Percentiles rank a stretch among this genome's conserved stretches.
Conservation (phyloP, 37 sponge, comb jelly and placozoan species). For the Tethya wilhelma region DNA sequence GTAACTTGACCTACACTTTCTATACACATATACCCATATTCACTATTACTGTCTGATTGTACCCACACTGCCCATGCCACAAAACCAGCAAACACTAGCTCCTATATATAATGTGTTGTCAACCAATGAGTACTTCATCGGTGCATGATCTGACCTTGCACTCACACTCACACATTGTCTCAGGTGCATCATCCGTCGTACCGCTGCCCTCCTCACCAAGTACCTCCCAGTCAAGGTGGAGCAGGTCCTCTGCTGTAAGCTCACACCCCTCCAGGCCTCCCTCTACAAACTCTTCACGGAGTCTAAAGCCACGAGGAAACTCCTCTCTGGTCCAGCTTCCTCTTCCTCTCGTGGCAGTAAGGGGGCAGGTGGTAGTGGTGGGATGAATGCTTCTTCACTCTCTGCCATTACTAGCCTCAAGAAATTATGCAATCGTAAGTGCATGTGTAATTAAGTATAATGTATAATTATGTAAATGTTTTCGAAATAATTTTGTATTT, state of each 20-base stretch:
- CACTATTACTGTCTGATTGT: no score
- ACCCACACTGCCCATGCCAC: no score
- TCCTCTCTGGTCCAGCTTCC: neutral
- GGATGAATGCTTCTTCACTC: constrained; percentile 71
- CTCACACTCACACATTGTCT: no score
- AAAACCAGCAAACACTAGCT: no score
- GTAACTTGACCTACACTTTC: no score
- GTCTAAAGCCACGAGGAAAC: constrained; percentile 43
- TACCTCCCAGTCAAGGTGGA: constrained; percentile 96
- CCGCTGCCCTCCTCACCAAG: constrained; percentile 89
- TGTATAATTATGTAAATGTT: neutral
- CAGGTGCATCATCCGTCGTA: constrained; percentile 95
- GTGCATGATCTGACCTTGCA: no score
- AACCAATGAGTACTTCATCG: no score
- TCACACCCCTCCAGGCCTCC: constrained; percentile 75
- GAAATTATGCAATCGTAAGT: constrained; percentile 96
- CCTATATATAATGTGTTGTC: no score
- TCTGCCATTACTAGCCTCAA: constrained; percentile 92
- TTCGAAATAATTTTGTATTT: neutral
- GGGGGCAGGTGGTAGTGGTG: neutral
- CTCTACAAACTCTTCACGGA: constrained; percentile 82
- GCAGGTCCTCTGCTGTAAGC: constrained; percentile 91
- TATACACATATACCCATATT: no score
- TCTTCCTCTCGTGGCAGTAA: neutral
- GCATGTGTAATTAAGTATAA: neutral